phyloP scores from a whole-genome alignment of 2,113 vertebrate genomes.

The Pogonocichla stellata region DNA sequence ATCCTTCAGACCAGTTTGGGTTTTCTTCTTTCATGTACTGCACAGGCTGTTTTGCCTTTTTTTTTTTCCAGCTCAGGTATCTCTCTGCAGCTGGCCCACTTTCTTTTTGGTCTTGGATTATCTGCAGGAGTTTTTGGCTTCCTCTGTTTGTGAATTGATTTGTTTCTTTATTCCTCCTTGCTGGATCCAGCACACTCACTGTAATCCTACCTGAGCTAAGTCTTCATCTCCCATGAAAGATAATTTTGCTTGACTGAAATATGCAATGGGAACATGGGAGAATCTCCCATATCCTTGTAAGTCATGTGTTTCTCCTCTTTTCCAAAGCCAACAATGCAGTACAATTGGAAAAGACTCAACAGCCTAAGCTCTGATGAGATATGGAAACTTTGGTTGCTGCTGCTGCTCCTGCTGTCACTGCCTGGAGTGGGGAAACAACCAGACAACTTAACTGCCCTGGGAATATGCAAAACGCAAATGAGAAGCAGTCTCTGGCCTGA shows the following conservation, averaged over 20 bases:
- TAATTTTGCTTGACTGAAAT: neutral
- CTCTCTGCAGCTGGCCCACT: neutral
- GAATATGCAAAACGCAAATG: neutral
- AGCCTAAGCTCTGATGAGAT: neutral
- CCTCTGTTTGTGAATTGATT: neutral
- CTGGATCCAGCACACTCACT: accelerated
- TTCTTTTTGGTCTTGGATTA: neutral
- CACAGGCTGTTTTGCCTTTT: neutral
- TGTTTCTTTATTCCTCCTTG: neutral
- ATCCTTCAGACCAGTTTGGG: neutral
- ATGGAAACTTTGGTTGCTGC: neutral
- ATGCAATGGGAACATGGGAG: neutral
- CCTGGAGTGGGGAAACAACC: neutral
- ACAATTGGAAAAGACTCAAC: neutral
- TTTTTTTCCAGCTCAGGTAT: neutral
- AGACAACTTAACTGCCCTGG: neutral
- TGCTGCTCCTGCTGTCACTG: neutral
- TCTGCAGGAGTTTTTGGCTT: neutral
- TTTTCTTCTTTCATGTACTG: neutral
- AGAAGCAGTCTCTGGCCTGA: neutral
- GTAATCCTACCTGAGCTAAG: neutral
- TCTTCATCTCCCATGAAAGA: neutral
- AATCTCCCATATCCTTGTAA: neutral
- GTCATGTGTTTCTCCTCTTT: neutral
- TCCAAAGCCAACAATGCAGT: neutral